phyloP scores from a whole-genome alignment of 2,888 invertebrate species.

The Drosophila subsilvestris region DNA sequence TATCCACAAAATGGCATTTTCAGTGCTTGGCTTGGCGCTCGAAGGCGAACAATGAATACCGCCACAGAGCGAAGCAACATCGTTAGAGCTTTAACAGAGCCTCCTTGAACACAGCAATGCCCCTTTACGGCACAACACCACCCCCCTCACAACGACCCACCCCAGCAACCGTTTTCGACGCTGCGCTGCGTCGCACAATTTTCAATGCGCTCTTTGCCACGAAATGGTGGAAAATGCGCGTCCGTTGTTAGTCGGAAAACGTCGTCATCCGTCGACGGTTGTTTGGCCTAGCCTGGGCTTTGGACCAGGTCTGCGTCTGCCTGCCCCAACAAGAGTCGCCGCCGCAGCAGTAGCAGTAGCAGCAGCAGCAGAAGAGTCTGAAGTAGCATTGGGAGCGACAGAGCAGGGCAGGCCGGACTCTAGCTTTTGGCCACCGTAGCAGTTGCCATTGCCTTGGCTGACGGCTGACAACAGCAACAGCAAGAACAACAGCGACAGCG shows the following conservation, averaged over 20 bases:
- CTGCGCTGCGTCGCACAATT: constrained; percentile 75
- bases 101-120: constrained; percentile 27
- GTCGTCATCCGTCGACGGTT: constrained; percentile 81
- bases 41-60: constrained; percentile 79
- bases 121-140: too few species aligned
- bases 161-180: constrained; percentile 49
- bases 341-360: constrained; percentile 39
- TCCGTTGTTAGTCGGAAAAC: constrained; percentile 81
- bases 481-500: constrained; percentile 35
- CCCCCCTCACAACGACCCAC: neutral
- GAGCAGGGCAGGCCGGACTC: constrained; percentile 9
- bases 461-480: constrained; percentile 33
- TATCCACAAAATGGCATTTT: constrained; percentile 70
- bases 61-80: constrained; percentile 62
- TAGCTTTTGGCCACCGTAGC: constrained; percentile 18
- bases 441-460: constrained; percentile 31
- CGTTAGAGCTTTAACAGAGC: constrained; percentile 75
- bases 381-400: constrained; percentile 30
- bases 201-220: constrained; percentile 78
- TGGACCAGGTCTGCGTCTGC: constrained; percentile 35
- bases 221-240: constrained; percentile 80
- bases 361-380: constrained; percentile 30
- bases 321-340: constrained; percentile 1
- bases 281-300: constrained; percentile 61
- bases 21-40: constrained; percentile 60